Evolutionary conservation across 2,113 vertebrate genomes (phyloP).

Genomic region (Cariama cristata): DNA sequence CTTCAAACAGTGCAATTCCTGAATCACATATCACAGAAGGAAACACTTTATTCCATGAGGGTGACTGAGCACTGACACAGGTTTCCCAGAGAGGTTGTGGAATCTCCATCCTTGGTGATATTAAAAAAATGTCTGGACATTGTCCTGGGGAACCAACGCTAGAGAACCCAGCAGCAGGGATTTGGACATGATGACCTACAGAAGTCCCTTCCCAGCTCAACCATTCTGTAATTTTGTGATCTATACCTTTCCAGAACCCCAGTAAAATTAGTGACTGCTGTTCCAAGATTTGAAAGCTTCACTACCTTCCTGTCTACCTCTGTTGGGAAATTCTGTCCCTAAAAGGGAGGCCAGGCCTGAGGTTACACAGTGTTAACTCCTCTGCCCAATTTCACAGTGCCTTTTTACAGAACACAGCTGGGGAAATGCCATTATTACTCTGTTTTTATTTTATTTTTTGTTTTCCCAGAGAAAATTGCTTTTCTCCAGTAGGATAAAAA

Average conservation of each 20-base stretch:
- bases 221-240: background rate
- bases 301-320: background rate
- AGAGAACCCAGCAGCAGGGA: rapidly evolving
- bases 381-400: background rate
- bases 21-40: background rate
- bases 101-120: background rate
- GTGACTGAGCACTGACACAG: background rate
- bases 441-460: background rate
- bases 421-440: background rate
- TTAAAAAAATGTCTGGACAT: background rate
- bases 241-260: background rate
- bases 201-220: background rate
- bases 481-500: constrained; percentile 53
- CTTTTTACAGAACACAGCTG: constrained; percentile 3
- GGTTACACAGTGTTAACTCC: background rate
- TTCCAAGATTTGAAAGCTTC: background rate
- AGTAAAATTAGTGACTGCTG: background rate
- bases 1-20: background rate
- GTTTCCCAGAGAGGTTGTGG: background rate
- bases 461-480: background rate
- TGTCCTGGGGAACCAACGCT: background rate
- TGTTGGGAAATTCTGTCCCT: background rate
- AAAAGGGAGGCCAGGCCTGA: background rate
- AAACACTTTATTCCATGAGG: background rate
- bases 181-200: rapidly evolving